A percentile compares a stretch with the other conserved stretches of the same genome.
Conservation (phyloP, 2,797 vertebrate species). For the Gallinago nigripennis region DNA sequence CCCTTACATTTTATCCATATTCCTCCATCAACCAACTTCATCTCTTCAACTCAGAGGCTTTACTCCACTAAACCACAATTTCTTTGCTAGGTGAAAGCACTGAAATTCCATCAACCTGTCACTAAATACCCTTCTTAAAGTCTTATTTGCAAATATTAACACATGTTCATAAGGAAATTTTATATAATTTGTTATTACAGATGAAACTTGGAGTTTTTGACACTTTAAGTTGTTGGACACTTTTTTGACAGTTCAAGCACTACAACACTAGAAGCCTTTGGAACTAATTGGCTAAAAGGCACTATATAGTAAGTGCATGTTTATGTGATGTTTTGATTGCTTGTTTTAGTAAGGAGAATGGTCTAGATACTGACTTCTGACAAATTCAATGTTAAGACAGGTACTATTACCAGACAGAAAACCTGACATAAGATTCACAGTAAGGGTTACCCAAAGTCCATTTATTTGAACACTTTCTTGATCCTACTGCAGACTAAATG, state of each 20-base stretch:
- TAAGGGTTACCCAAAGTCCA: neutral
- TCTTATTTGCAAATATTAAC: neutral
- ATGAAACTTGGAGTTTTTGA: neutral
- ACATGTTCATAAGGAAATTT: neutral
- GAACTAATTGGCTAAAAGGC: neutral
- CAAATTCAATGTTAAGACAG: neutral
- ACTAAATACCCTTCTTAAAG: neutral
- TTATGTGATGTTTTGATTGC: neutral
- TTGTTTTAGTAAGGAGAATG: neutral
- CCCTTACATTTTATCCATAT: neutral
- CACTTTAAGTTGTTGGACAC: neutral
- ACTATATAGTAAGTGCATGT: neutral
- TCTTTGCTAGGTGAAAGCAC: neutral
- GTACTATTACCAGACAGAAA: neutral
- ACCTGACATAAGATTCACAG: neutral
- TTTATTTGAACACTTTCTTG: neutral
- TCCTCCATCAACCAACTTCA: neutral
- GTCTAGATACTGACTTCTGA: neutral
- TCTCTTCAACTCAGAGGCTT: neutral
- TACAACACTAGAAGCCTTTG: neutral
- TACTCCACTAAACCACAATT: neutral
- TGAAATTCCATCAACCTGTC: neutral
- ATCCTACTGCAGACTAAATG: neutral
- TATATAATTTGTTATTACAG: neutral
- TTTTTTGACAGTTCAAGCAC: neutral